These are phyloP conservation scores for Sphaerodactylus townsendi DNA, from an alignment of 2,113 vertebrate species.

Conservation along the genomic window DNA sequence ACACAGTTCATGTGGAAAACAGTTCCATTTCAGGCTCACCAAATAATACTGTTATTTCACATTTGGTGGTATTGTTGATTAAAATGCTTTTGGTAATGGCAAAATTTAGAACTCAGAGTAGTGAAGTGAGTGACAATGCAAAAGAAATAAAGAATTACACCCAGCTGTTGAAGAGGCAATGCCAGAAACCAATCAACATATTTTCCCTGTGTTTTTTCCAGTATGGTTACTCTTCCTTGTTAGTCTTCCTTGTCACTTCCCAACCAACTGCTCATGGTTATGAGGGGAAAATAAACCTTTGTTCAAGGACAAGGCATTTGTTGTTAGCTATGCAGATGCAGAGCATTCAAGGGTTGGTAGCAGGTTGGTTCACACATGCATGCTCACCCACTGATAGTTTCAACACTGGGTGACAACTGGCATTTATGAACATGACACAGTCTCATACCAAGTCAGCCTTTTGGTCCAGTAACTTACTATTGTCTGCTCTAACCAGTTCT, in stretches of 20 bases:
- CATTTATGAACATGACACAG: too few species aligned
- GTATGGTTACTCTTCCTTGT: too few species aligned
- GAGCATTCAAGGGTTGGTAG: background rate
- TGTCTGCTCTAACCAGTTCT: too few species aligned
- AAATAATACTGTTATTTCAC: slow-evolving; percentile 7
- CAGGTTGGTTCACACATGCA: background rate
- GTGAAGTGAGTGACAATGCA: background rate
- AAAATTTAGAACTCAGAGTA: background rate
- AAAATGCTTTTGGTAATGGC: background rate
- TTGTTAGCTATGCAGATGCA: slow-evolving; percentile 17
- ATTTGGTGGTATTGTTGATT: background rate
- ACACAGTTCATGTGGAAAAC: slow-evolving; percentile 22
- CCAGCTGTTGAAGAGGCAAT: background rate
- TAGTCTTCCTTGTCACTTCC: slow-evolving; percentile 24
- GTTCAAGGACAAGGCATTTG: slow-evolving; percentile 30
- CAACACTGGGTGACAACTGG: background rate
- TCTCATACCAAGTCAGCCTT: too few species aligned
- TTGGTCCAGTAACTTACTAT: too few species aligned
- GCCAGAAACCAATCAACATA: background rate
- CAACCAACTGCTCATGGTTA: slow-evolving; percentile 38
- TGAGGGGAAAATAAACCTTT: slow-evolving; percentile 13
- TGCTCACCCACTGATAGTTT: background rate
- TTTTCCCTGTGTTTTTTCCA: background rate
- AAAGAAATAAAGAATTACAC: background rate
- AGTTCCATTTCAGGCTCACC: slow-evolving; percentile 17